Percentiles rank a stretch among this genome's conserved stretches.
These are phyloP conservation scores for Eurois occulta DNA, from an alignment of 2,888 invertebrate species.

Conservation along the genomic window DNA sequence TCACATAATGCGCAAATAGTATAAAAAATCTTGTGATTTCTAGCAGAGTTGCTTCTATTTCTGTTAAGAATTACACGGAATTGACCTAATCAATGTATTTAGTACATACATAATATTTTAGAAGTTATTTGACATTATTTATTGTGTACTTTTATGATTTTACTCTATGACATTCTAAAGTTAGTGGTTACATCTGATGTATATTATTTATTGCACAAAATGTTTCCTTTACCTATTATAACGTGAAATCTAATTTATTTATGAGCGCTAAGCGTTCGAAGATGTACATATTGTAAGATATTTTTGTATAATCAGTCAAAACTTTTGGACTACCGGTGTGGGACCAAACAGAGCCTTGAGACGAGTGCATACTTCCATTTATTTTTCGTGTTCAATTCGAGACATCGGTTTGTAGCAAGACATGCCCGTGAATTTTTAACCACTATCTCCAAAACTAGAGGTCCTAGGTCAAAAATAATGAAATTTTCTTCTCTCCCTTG, in stretches of 20 bases:
- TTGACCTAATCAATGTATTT: slow-evolving; percentile 23
- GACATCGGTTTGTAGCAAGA: neutral
- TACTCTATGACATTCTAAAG: slow-evolving; percentile 35
- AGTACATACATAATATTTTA: slow-evolving; percentile 54
- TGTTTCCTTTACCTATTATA: slow-evolving; percentile 38
- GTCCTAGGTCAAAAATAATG: neutral
- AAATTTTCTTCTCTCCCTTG: neutral
- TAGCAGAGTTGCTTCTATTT: slow-evolving; percentile 8
- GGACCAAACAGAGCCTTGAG: slow-evolving; percentile 59
- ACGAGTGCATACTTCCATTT: neutral
- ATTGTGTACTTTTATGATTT: slow-evolving; percentile 26
- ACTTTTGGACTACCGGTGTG: slow-evolving; percentile 53
- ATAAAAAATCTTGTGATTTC: slow-evolving; percentile 16
- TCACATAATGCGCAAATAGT: slow-evolving; percentile 45
- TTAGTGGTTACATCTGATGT: slow-evolving; percentile 25
- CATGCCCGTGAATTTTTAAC: neutral
- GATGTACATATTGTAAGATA: slow-evolving; percentile 68
- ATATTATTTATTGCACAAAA: slow-evolving; percentile 65
- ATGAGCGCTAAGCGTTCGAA: slow-evolving; percentile 51
- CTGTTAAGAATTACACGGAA: neutral
- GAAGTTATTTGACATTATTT: slow-evolving; percentile 51
- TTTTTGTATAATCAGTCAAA: slow-evolving; percentile 60
- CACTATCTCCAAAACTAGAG: neutral
- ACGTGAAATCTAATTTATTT: slow-evolving; percentile 36
- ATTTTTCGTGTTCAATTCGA: neutral